Evolutionary conservation across 92 coral and sea anemone species (phyloP), one percentile per base, ranked within the genome.

Genomic region (Hydrozoanthus gracilis): DNA sequence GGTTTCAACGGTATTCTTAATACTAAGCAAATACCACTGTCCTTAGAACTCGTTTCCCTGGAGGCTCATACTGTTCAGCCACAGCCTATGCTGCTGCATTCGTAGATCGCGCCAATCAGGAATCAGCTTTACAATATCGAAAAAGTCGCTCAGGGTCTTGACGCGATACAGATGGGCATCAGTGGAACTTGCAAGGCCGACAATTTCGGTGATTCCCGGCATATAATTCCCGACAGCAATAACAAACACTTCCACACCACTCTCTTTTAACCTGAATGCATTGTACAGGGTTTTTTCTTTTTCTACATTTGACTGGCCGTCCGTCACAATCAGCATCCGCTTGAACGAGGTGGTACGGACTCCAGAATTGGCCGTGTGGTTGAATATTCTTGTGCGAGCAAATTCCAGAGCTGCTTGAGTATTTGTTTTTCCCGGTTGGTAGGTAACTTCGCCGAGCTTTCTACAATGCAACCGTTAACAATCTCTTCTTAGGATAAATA

Each of bases 251-350:
- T 95, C 93, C 7, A 88, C 92, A 17, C 95, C 95, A 27, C 60
- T 77, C 46, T 76, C 73, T 79, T 93, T 95, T 39, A 95, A 86
- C 68, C 78, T 88, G 14, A 91, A 83, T 2, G 95, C 96, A n/a
- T 93, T 90, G 66, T 88, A 92, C 69, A 93, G 73, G 16, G 98
- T 95, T 20, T 70, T 73, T 10, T 84, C 86, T 62, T 77, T 39
- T 15, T 91, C 11, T 58, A 89, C 85, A 84, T 93, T 95, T 16
- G 98, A 95, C 39, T 88, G 87, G 2, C 96, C 98, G 86, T 95
- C 98, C 1, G 98, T 93, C 76, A 95, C 78, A n/a, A 95, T 88
- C 7, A 95, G 92, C 11, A 89, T 87, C 69, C 96, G 86, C 84
- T 88, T 93, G 58, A 58, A 79, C 17, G 93, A 85, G 7, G 76